These are phyloP conservation scores for Chaetops frenatus DNA, from an alignment of 2,113 vertebrate genomes.

Conservation along the genomic window DNA sequence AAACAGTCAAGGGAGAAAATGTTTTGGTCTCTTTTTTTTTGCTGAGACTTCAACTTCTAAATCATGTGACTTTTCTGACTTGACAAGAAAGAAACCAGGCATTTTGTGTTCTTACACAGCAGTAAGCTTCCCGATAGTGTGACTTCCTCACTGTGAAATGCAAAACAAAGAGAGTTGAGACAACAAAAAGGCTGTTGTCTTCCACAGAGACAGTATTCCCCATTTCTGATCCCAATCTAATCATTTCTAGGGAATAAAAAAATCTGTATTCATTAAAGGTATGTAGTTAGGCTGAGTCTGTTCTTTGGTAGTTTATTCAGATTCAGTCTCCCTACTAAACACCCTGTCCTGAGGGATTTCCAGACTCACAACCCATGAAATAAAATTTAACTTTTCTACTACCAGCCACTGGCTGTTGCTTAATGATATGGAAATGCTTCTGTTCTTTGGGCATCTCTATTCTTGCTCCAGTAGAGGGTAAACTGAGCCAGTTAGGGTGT, in stretches of 20 bases:
- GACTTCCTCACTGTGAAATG: slow-evolving; percentile 28
- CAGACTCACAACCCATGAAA: not conserved
- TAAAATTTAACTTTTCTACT: not conserved
- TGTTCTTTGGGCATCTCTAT: not conserved
- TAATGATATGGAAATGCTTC: not conserved
- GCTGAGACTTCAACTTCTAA: not conserved
- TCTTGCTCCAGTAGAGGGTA: not conserved
- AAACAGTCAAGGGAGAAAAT: not conserved
- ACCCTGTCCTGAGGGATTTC: not conserved
- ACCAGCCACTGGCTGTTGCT: not conserved
- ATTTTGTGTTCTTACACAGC: not conserved
- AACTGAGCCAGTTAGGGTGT: not conserved
- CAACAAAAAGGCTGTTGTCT: not conserved
- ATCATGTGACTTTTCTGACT: slow-evolving; percentile 18
- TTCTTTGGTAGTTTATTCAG: not conserved
- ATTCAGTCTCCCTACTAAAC: not conserved
- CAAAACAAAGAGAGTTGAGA: not conserved
- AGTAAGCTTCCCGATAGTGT: not conserved
- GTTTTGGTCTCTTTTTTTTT: not conserved
- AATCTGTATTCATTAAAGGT: not conserved
- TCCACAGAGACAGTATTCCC: not conserved
- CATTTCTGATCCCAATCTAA: not conserved
- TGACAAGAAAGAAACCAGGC: not conserved
- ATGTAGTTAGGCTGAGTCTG: not conserved
- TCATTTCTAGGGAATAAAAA: not conserved